Percentiles rank a stretch among this genome's conserved stretches.
Conservation (phyloP, 2,797 vertebrate genomes). For the Hydrophis major region DNA sequence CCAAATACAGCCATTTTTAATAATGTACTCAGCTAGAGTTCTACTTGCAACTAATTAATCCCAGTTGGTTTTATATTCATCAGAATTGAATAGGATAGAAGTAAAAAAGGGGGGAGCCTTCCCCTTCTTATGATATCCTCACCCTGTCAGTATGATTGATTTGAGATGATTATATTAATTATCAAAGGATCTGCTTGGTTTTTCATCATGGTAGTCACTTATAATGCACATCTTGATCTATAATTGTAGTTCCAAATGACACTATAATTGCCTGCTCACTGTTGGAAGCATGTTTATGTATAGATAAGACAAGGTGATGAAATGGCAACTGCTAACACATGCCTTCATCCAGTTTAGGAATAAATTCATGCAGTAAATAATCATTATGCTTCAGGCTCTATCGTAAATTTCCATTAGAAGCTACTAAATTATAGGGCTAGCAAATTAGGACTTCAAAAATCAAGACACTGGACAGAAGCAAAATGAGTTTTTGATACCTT, state of each 20-base stretch:
- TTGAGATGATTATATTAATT: conserved; percentile 28
- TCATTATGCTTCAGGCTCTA: neutral
- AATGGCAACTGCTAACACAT: neutral
- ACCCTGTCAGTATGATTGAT: neutral
- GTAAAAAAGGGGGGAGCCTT: neutral
- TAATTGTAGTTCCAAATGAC: conserved; percentile 16
- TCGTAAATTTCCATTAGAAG: neutral
- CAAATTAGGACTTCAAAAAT: neutral
- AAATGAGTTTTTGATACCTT: neutral
- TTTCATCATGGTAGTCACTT: conserved; percentile 8
- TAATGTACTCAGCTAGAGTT: neutral
- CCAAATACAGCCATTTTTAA: accelerated
- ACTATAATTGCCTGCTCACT: conserved; percentile 8
- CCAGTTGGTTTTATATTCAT: conserved; percentile 15
- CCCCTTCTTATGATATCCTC: neutral
- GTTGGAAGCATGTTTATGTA: neutral
- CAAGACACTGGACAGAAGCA: neutral
- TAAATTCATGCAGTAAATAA: conserved; percentile 6
- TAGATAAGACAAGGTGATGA: neutral
- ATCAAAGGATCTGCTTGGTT: conserved; percentile 20
- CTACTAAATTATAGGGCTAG: neutral
- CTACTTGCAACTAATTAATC: conserved; percentile 16
- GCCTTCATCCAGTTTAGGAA: neutral
- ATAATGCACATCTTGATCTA: neutral
- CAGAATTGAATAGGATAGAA: neutral